Evolutionary conservation across 1,140 invertebrate genomes (phyloP), one percentile per base, ranked within the genome.

Genomic region (Lucilia cuprina): DNA sequence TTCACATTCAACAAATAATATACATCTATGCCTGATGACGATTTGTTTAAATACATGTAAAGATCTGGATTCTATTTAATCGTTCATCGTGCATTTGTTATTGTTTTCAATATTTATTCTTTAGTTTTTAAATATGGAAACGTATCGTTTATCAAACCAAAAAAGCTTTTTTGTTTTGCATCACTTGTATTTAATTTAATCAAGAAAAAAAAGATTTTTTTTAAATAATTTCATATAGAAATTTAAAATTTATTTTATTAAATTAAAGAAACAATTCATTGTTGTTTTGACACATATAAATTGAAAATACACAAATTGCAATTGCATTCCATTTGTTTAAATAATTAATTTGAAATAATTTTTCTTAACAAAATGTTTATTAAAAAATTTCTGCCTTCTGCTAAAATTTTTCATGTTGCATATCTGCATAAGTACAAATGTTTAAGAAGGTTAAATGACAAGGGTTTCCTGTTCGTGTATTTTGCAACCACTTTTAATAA

Each of bases 401-500:
- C 17, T 55, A 8, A 25, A 8, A 12, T 70, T 70, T 70, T 70
- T 41, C 41, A 41, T 41, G 0, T 41, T 41, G 25, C 25, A 30
- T 30, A 2, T 30, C 25, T 30, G 3, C 25, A 30, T 30, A 30
- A 2, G 25, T 30, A 30, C 25, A 30, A 2, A 17, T 19, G 7
- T 70, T 25, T 70, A 12, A 70, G n/a, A 70, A 70, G 65, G 65
- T 70, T 70, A 70, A 70, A 70, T 19, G n/a, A 70, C 65, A 70
- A 70, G 65, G 65, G 65, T 70, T 70, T 70, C 65, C 65, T 70
- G 65, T 70, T 70, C 21, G 65, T 70, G 65, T 70, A 25, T 70
- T 19, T 70, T 70, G 65, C 65, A 70, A 70, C 65, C 65, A 70
- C 65, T 70, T 70, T 70, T 70, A 70, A 21, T 70, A 70, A 70